Evolutionary conservation across 1,140 invertebrate genomes (phyloP), one percentile per base, ranked within the genome.

Genomic region (Drosophila ercepeae): DNA sequence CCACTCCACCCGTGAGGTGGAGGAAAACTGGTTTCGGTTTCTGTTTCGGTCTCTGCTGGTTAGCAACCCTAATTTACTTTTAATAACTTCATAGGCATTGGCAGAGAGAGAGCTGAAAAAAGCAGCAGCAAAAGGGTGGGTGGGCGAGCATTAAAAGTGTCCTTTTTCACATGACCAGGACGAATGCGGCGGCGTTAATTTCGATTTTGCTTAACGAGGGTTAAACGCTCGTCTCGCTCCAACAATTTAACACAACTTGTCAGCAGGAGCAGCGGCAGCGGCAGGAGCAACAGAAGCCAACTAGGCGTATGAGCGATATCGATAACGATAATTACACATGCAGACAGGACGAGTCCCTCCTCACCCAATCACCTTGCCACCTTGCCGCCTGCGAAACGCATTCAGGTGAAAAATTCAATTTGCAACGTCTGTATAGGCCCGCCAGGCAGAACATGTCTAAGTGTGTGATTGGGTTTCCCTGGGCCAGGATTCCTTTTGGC

Each of bases 201-300:
- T 88, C 83, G 82, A 89, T 89, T 78, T 82, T 88, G 82, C 77
- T 77, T 88, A 88, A 88, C 82, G 83, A 88, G 82, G 82, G 82
- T 88, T 88, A 88, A 86, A 86, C 69, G 81, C 67, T 51, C 29
- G 41, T 41, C 46, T 39, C 27, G 19, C 44, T 32, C 29, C 36
- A 49, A 54, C 44, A 78, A 48, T 61, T 68, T 78, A 78, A 68
- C 58, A 42, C 61, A 68, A 68, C 64, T 68, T 68, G 64, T 68
- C 50, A 69, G 25, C 7, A 7, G 25, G 4, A 27, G 29, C 54
- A 71, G 57, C 57, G 14, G 57, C 16, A 8, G 1, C 1, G 6
- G 39, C 39, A 19, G 39, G 39, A 42, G 39, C 48, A 48, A 48
- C n/a, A 45, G 21, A 34, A 61, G 69, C 42, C 51, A 83, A 76